Conservation (phyloP, 2,888 invertebrate genomes). For the Exephanes ischioxanthus region DNA sequence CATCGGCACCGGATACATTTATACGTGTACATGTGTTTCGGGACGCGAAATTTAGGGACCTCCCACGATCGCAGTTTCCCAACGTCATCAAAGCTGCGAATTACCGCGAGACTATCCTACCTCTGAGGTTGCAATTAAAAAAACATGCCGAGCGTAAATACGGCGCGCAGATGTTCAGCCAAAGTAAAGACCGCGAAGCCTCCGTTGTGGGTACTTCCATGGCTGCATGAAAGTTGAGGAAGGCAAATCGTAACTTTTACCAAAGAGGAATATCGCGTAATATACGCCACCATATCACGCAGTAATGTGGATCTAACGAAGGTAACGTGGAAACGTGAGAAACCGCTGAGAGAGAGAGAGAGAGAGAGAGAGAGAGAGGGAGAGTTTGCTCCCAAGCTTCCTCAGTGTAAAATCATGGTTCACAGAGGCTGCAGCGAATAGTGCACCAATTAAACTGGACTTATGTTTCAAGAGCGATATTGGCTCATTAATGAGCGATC, state of each 20-base stretch:
- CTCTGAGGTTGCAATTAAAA: neutral
- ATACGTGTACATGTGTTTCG: neutral
- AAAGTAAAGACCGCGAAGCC: conserved; percentile 1
- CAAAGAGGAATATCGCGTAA: neutral
- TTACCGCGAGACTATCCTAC: neutral
- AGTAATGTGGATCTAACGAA: neutral
- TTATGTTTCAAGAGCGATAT: neutral
- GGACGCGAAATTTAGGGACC: neutral
- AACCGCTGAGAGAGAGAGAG: neutral
- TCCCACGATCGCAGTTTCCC: neutral
- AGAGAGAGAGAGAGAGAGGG: neutral
- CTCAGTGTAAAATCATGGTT: neutral
- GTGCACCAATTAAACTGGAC: neutral
- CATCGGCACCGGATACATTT: neutral
- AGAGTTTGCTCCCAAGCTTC: neutral
- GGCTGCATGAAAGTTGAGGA: neutral
- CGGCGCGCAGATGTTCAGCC: neutral
- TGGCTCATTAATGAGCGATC: neutral
- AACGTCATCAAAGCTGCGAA: neutral
- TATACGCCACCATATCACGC: neutral
- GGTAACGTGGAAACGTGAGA: neutral
- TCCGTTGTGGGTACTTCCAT: neutral
- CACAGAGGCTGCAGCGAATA: neutral
- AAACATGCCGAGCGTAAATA: neutral
- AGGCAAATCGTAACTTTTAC: conserved; percentile 3